Evolutionary conservation across 2,888 invertebrate species (phyloP).

Genomic region (Lordiphosa fenestrarum): DNA sequence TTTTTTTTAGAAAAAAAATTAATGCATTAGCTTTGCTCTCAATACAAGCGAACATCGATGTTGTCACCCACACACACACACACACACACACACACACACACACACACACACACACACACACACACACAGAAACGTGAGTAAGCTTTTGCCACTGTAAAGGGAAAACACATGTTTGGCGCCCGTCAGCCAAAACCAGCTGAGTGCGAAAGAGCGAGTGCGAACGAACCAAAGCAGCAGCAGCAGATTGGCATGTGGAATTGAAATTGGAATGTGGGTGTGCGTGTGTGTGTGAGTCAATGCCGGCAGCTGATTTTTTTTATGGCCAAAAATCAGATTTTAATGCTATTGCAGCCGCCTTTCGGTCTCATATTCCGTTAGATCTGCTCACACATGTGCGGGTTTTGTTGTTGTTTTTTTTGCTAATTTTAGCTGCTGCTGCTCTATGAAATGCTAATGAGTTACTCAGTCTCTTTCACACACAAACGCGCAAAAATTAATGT

Average conservation of each 20-base stretch:
- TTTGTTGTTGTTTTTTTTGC: conserved; percentile 5
- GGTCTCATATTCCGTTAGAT: conserved; percentile 65
- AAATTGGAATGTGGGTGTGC: conserved; percentile 14
- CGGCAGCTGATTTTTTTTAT: conserved; percentile 29
- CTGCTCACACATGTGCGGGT: conserved; percentile 10
- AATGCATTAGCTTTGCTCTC: conserved; percentile 34
- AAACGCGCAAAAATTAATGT: conserved; percentile 37
- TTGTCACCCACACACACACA: conserved; percentile 21
- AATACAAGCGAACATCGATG: conserved; percentile 33
- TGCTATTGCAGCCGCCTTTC: conserved; percentile 33
- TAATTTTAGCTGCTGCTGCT: conserved; percentile 29
- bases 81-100: no score
- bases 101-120: no score
- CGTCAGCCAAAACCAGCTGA: conserved; percentile 49
- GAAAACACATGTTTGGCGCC: conserved; percentile 70
- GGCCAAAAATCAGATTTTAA: conserved; percentile 13
- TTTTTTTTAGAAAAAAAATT: conserved; percentile 3
- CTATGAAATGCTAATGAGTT: conserved; percentile 15
- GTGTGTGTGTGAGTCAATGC: conserved; percentile 30
- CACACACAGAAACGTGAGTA: conserved; percentile 1
- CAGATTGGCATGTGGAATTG: conserved; percentile 18
- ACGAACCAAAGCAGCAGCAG: conserved; percentile 39
- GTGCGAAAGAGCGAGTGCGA: conserved; percentile 65
- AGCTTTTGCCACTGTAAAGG: conserved; percentile 8
- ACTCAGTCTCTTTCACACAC: conserved; percentile 1